Conservation (phyloP, 2,113 vertebrate genomes). For the Reinhardtius hippoglossoides region DNA sequence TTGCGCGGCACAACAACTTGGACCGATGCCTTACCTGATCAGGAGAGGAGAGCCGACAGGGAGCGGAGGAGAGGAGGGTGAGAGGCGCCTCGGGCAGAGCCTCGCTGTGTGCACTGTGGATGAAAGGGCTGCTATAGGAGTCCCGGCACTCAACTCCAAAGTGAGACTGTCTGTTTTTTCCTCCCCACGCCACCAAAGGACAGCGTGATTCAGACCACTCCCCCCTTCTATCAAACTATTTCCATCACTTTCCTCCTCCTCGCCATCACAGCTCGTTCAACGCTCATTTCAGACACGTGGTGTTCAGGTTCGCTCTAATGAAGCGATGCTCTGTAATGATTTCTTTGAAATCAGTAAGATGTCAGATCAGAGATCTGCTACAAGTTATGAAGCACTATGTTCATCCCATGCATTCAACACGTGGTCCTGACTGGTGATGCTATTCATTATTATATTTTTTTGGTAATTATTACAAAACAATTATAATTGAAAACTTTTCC, state of each 20-base stretch:
- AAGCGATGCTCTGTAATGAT: too few relatives aligned
- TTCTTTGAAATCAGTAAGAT: neutral
- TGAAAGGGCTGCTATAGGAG: slow-evolving; percentile 35
- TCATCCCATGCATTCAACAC: too few relatives aligned
- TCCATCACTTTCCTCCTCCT: slow-evolving; percentile 25
- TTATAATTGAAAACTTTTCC: too few relatives aligned
- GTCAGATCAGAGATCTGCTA: neutral
- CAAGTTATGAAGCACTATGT: too few relatives aligned
- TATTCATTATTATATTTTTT: too few relatives aligned
- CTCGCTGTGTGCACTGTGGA: slow-evolving; percentile 1
- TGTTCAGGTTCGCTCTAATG: too few relatives aligned
- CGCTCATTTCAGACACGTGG: too few relatives aligned
- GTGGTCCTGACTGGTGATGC: too few relatives aligned
- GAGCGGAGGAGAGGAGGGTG: neutral
- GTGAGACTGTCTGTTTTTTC: slow-evolving; percentile 32
- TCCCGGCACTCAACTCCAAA: slow-evolving; percentile 65
- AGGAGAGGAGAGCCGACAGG: slow-evolving; percentile 43
- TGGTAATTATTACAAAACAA: too few relatives aligned
- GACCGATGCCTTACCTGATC: slow-evolving; percentile 65
- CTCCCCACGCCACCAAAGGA: slow-evolving; percentile 41
- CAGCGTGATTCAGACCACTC: slow-evolving; percentile 62
- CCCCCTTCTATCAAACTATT: slow-evolving; percentile 51
- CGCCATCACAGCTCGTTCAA: neutral
- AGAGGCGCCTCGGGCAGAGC: slow-evolving; percentile 1
- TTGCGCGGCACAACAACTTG: slow-evolving; percentile 41